phyloP scores from a whole-genome alignment of 2,888 invertebrate species.

The Euproctis similis region DNA sequence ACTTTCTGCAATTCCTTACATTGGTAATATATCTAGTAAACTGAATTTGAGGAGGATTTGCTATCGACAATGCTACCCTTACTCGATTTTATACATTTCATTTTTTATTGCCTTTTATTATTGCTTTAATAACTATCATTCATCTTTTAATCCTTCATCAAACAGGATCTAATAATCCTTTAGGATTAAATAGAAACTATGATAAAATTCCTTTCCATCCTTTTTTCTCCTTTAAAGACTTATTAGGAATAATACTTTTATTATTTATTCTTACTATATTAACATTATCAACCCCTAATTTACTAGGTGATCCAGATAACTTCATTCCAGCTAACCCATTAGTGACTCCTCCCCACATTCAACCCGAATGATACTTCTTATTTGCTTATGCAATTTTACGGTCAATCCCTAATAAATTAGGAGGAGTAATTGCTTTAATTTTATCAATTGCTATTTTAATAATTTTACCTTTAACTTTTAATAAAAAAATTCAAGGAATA shows the following conservation, averaged over 20 bases:
- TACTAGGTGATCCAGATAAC: slow-evolving; percentile 83
- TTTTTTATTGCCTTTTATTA: slow-evolving; percentile 82
- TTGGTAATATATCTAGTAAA: slow-evolving; percentile 78
- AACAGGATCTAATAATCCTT: slow-evolving; percentile 79
- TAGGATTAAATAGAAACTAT: slow-evolving; percentile 79
- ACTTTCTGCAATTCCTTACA: slow-evolving; percentile 81
- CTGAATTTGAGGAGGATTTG: slow-evolving; percentile 86
- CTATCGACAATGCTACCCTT: slow-evolving; percentile 82
- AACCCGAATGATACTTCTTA: slow-evolving; percentile 90
- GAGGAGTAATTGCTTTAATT: slow-evolving; percentile 81
- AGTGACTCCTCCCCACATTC: slow-evolving; percentile 83
- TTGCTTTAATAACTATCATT: slow-evolving; percentile 76
- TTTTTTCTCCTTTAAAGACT: slow-evolving; percentile 79
- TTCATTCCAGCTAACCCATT: slow-evolving; percentile 82
- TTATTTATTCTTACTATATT: slow-evolving; percentile 68
- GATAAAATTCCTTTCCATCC: slow-evolving; percentile 83
- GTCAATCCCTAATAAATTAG: slow-evolving; percentile 86
- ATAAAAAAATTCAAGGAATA: slow-evolving; percentile 74
- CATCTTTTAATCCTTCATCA: slow-evolving; percentile 81
- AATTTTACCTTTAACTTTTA: slow-evolving; percentile 74
- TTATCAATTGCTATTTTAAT: slow-evolving; percentile 81
- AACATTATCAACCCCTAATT: slow-evolving; percentile 72
- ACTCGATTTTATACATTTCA: slow-evolving; percentile 86
- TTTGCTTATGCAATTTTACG: slow-evolving; percentile 89
- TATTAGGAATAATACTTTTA: slow-evolving; percentile 77